Evolutionary conservation across 2,113 vertebrate genomes (phyloP), one percentile per base, ranked within the genome.

Genomic region (Otocyon megalotis): DNA sequence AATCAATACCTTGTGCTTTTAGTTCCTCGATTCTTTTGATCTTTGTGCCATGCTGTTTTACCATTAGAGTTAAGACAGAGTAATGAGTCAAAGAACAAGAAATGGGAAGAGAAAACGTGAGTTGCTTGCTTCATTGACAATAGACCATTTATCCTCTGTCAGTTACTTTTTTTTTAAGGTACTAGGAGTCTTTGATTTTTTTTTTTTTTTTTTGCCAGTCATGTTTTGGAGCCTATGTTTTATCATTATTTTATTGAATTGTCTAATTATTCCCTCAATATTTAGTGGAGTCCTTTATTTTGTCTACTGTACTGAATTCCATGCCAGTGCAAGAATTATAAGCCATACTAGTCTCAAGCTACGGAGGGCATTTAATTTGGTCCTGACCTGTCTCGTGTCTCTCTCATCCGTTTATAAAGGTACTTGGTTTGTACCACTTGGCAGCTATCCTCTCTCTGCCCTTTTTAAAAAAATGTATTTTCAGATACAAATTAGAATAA

Each of bases 181-280:
- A 12, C 91, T 95, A 54, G 16, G 43, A 97, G 54, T 95, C 76
- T 94, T 96, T 89, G 20, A 81, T 95, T 74, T 89, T 91, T 67
- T 22, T 6, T 43, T 43, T 43, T 43, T 43, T 43, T 43, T 10
- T 30, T 30, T 3, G 10, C 81, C 87, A 53, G 67, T 97, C 60
- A 22, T 9, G 84, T 97, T 97, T 97, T 96, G 50, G 67, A 62
- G 37, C 35, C 19, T 35, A 35, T 84, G 76, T 95, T 95, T 92
- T 96, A 48, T 97, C 54, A 82, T 12, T 79, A 88, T 92, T 95
- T 92, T 97, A 94, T 96, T 97, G 96, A 97, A 97, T 54, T 97
- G 58, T 89, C 26, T 65, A 88, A 56, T 96, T 92, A 65, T 87
- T 48, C 62, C 24, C 19, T 74, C 65, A 48, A 0, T 93, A 58